Percentiles rank a stretch among this genome's conserved stretches.
Conservation (phyloP, 2,113 vertebrate species). For the Chiloscyllium plagiosum region DNA sequence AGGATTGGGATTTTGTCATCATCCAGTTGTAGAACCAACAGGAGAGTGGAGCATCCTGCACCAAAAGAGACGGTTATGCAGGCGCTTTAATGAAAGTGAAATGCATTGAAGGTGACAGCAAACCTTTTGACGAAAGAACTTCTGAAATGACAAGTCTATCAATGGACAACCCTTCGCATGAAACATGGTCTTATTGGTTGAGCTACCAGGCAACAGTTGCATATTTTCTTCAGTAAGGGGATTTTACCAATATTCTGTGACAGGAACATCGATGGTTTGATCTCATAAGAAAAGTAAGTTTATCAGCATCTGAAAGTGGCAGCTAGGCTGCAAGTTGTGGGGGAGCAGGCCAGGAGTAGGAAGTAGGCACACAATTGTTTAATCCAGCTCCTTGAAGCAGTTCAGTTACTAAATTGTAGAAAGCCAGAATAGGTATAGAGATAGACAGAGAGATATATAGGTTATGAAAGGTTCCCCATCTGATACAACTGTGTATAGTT, state of each 20-base stretch:
- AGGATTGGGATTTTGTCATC: too few species aligned
- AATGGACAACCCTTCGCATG: too few species aligned
- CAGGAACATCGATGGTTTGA: neutral
- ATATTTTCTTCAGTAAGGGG: neutral
- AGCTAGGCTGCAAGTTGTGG: too few species aligned
- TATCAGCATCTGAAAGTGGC: neutral
- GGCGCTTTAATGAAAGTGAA: too few species aligned
- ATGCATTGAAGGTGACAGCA: too few species aligned
- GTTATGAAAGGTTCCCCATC: neutral
- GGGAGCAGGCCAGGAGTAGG: too few species aligned
- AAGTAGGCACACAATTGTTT: neutral
- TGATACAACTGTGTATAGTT: neutral
- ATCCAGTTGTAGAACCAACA: too few species aligned
- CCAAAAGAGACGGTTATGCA: too few species aligned
- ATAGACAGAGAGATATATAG: neutral
- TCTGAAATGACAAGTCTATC: too few species aligned
- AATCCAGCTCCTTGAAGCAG: neutral
- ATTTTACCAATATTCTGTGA: neutral
- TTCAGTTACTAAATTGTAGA: neutral
- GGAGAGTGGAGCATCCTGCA: too few species aligned
- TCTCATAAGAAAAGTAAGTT: neutral
- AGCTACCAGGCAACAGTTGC: neutral
- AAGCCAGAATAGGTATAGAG: neutral
- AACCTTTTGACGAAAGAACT: too few species aligned
- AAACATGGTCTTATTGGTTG: too few species aligned